Base-by-base conservation (phyloP, 1,140 invertebrate genomes). In the Hirudo medicinalis region DNA sequence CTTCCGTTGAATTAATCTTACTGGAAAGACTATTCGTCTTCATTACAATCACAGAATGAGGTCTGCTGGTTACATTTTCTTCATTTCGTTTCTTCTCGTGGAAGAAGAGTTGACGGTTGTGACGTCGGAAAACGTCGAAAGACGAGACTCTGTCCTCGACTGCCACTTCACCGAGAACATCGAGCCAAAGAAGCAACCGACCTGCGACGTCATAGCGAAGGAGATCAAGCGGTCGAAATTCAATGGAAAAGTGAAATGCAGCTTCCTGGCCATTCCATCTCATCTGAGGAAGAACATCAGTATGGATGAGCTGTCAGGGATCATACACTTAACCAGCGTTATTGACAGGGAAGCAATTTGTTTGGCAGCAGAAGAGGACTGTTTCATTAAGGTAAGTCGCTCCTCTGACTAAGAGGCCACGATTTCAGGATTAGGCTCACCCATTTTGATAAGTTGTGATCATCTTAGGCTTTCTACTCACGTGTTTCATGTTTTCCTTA, bases 361-460 rank as follows among this genome's bases (percentile, higher is more conserved):
- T 32, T 25, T 32, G 22, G 22, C 6, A n/a, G 57, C 57, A 25
- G 57, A 63, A 63, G 29, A 22, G 22, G 57, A 63, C 57, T 63
- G 57, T 63, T 63, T 63, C 29, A 32, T 63, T 63, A 63, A 63
- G 57, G 57, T 63, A 22, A 63, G 57, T 49, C 43, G 43, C 1
- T 17, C 43, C 43, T 49, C 43, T 49, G 43, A 49, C 11, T 49
- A 49, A 49, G 43, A 49, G 43, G 43, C 43, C 15, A 49, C 43
- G 43, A 49, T 49, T 49, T 49, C 43, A 49, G 43, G 43, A 49
- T 49, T 49, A 49, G 43, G 3, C 43, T 49, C 43, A 49, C 5
- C 43, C 9, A 17, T 17, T 49, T 17, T 9, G 43, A 49, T 49
- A 49, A 49, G 11, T 49, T 49, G 43, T 17, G 43, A 49, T 49